These are phyloP conservation scores for Hydractinia symbiolongicarpus DNA, from an alignment of 30 jellyfish, hydroid and myxozoan species.

Conservation along the genomic window DNA sequence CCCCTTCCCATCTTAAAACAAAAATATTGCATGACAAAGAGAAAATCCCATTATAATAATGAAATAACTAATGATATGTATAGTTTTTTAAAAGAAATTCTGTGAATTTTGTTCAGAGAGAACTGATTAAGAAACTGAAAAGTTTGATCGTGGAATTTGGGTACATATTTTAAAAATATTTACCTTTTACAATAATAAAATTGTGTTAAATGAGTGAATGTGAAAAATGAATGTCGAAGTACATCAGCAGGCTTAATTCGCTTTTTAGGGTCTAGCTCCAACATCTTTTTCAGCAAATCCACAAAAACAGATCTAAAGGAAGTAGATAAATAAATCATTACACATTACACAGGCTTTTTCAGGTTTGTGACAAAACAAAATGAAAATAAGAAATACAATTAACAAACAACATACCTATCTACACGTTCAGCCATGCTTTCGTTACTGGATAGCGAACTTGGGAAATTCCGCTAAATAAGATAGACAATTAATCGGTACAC, in stretches of 20 bases:
- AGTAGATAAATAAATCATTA: neutral
- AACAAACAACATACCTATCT: constrained; percentile 22
- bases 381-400: neutral
- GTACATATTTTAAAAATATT: neutral
- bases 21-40: no score
- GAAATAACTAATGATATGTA: no score
- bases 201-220: constrained; percentile 93
- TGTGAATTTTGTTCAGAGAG: no score
- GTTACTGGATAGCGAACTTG: constrained; percentile 55
- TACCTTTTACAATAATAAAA: constrained; percentile 81
- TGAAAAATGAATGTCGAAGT: constrained; percentile 89
- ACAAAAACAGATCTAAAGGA: constrained; percentile 81
- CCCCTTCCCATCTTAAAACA: no score
- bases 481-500: neutral
- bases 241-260: constrained; percentile 88
- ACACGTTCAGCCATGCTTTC: constrained; percentile 89
- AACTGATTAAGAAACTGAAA: no score
- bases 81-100: no score
- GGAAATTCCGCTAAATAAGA: constrained; percentile 65
- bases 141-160: no score
- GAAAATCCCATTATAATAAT: no score
- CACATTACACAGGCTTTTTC: neutral
- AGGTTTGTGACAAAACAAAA: neutral
- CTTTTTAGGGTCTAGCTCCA: constrained; percentile 72
- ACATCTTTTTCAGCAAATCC: constrained; percentile 84